phyloP scores from a whole-genome alignment of 23 tunicate species.

The Styela clava region DNA sequence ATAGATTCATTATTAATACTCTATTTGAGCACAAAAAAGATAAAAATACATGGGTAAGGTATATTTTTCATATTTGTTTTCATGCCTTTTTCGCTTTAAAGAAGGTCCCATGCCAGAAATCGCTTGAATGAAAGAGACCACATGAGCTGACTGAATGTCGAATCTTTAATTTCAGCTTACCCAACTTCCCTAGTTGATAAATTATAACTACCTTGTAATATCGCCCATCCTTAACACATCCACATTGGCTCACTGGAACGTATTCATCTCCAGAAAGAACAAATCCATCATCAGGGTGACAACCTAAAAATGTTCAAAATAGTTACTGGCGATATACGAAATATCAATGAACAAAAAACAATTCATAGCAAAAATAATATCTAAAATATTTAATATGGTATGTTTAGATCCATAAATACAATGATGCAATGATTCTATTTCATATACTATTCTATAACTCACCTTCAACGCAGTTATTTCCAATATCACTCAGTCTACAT shows the following conservation, averaged over 20 bases:
- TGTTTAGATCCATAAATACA: not conserved
- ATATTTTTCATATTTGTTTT: no score
- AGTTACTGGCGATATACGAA: not conserved
- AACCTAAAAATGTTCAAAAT: conserved; percentile 34
- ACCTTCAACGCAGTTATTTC: conserved; percentile 52
- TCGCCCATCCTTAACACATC: conserved; percentile 45
- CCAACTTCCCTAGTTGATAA: not conserved
- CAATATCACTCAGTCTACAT: conserved; percentile 17
- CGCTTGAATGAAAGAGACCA: no score
- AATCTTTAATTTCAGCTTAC: no score
- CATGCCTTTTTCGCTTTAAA: no score
- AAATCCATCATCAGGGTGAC: conserved; percentile 45
- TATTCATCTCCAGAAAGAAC: conserved; percentile 40
- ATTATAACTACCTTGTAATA: conserved; percentile 42
- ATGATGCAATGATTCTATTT: not conserved
- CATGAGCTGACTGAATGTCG: no score
- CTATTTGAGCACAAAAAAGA: no score
- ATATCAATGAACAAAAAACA: not conserved
- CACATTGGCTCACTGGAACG: conserved; percentile 34
- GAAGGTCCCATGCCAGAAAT: no score
- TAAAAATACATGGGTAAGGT: no score
- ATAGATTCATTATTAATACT: no score
- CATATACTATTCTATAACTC: not conserved
- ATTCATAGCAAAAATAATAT: not conserved
- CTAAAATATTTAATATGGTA: not conserved